Evolutionary conservation across 2,797 vertebrate genomes (phyloP).

Genomic region (Cottoperca gobio): DNA sequence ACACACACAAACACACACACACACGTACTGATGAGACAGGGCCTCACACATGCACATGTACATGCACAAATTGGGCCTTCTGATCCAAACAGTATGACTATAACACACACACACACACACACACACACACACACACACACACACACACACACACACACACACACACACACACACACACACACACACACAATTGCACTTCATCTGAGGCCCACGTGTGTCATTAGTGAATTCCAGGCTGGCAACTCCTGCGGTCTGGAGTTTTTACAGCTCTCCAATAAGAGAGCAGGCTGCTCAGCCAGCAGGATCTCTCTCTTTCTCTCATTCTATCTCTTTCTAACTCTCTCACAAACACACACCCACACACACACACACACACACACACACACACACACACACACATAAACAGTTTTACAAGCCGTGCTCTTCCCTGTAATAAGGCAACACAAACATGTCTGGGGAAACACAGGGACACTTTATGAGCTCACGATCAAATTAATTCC

Average conservation of each 20-base stretch:
- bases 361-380: conserved; percentile 13
- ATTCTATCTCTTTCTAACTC: conserved; percentile 42
- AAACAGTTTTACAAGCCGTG: conserved; percentile 71
- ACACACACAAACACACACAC: conserved; percentile 46
- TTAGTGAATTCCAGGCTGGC: conserved; percentile 85
- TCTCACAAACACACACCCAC: conserved; percentile 15
- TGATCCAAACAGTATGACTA: conserved; percentile 65
- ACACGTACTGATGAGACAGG: conserved; percentile 63
- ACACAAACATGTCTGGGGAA: conserved; percentile 78
- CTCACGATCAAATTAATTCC: conserved; percentile 72
- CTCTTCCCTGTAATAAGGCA: conserved; percentile 82
- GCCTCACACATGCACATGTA: conserved; percentile 57
- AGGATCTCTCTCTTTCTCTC: conserved; percentile 61
- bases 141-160: conserved; percentile 41
- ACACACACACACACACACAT: conserved; percentile 32
- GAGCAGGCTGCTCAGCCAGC: conserved; percentile 65
- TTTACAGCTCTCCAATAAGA: conserved; percentile 81
- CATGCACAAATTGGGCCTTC: conserved; percentile 63
- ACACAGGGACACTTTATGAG: conserved; percentile 73
- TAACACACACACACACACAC: conserved; percentile 42
- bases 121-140: conserved; percentile 46
- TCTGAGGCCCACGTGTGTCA: conserved; percentile 84
- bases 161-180: conserved; percentile 49
- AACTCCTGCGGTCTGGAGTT: conserved; percentile 81
- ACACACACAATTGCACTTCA: conserved; percentile 77